Percentiles rank a stretch among this genome's conserved stretches.
Conservation (phyloP, 1,140 invertebrate genomes). For the Lasioglossum baleicum region DNA sequence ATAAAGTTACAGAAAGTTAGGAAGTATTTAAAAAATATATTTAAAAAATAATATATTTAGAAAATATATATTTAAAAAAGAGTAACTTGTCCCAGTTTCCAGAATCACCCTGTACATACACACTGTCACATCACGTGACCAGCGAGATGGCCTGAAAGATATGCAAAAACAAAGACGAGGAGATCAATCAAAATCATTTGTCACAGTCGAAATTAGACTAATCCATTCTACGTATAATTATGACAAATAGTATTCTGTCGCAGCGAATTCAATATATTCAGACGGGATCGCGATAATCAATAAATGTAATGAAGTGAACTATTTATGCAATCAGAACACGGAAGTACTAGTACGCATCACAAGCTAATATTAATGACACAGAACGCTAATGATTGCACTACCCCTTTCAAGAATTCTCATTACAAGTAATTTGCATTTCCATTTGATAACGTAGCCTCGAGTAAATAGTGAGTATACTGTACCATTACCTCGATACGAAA, state of each 20-base stretch:
- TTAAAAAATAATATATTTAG: too few relatives aligned
- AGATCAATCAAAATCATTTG: slow-evolving; percentile 13
- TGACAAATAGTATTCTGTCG: slow-evolving; percentile 32
- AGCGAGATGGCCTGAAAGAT: not conserved
- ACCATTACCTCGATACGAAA: too few relatives aligned
- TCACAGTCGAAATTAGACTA: not conserved
- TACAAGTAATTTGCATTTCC: slow-evolving; percentile 32
- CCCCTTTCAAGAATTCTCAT: slow-evolving; percentile 36
- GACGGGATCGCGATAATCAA: slow-evolving; percentile 21
- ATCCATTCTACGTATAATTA: slow-evolving; percentile 35
- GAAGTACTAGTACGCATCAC: slow-evolving; percentile 29
- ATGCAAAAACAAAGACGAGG: not conserved
- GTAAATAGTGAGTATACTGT: not conserved
- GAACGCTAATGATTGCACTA: slow-evolving; percentile 35
- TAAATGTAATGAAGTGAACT: slow-evolving; percentile 29
- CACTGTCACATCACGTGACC: not conserved
- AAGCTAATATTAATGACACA: slow-evolving; percentile 37
- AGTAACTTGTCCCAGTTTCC: too few relatives aligned
- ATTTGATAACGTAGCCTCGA: slow-evolving; percentile 7
- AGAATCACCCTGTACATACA: too few relatives aligned
- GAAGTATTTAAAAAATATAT: too few relatives aligned
- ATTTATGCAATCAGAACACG: slow-evolving; percentile 39
- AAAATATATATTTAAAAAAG: too few relatives aligned
- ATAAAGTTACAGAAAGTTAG: too few relatives aligned
- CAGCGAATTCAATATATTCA: slow-evolving; percentile 33